Evolutionary conservation across 2,797 vertebrate species (phyloP).

Genomic region (Xerus rutilus): DNA sequence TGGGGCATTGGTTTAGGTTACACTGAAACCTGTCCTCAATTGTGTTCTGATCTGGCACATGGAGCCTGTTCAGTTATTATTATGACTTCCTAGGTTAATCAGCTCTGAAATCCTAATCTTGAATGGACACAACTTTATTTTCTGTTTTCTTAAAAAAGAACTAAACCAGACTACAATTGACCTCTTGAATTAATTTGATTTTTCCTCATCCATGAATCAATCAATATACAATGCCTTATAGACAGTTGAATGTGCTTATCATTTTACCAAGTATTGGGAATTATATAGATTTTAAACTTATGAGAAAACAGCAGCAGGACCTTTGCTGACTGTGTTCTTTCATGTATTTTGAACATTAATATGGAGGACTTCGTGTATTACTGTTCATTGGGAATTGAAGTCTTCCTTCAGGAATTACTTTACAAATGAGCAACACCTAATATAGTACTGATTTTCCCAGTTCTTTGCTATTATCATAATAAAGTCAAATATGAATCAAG

Average conservation of each 20-base stretch:
- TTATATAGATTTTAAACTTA: neutral
- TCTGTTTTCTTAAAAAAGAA: constrained; percentile 4
- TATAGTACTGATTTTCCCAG: neutral
- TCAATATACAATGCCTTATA: neutral
- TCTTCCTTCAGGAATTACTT: constrained; percentile 28
- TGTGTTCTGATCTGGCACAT: neutral
- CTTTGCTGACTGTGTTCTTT: neutral
- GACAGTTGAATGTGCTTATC: neutral
- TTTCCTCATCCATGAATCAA: neutral
- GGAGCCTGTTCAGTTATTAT: neutral
- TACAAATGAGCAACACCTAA: neutral
- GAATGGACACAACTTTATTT: neutral
- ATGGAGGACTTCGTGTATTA: neutral
- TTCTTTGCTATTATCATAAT: neutral
- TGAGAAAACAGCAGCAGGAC: neutral
- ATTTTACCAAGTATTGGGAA: neutral
- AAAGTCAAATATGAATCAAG: constrained; percentile 39
- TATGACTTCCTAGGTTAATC: neutral
- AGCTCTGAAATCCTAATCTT: neutral
- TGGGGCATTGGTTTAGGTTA: neutral
- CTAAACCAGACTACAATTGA: neutral
- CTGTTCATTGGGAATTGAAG: neutral
- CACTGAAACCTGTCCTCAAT: neutral
- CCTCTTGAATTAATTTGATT: neutral
- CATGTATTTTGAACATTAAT: neutral